Evolutionary conservation across 2,113 vertebrate species (phyloP), one percentile per base, ranked within the genome.

Genomic region (Isichthys henryi): DNA sequence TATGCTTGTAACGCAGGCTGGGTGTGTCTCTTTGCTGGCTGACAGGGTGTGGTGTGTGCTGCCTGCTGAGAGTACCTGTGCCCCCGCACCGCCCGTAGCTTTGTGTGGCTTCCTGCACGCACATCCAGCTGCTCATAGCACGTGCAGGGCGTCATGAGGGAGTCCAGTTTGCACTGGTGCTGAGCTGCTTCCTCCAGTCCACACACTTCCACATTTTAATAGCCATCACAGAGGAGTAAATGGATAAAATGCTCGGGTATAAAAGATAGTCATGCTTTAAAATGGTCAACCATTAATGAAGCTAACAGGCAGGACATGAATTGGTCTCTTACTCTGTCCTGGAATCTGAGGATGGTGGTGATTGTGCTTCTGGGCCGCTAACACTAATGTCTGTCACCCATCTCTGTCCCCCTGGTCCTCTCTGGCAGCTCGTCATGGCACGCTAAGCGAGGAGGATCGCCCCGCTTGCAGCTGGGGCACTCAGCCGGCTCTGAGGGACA

Each of bases 381-480:
- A 74, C 1, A 35, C 70, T 77, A 13, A 39, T 17, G 4, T 17
- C 31, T 39, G 27, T 39, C 70, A 35, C 31, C 70, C 70, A 35
- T 35, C 70, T 39, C 15, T 77, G 70, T 39, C 31, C 31, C n/a
- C 31, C 31, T 17, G 27, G 15, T 77, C 31, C 15, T 39, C 70
- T 19, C 31, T 39, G 74, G 74, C 74, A 80, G 74, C 15, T 80
- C 35, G 13, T 80, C 82, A 84, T 97, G 97, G 97, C 95, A 97
- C 97, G 98, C 96, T 97, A 97, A 98, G 94, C 96, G 93, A 94
- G 94, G 92, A 93, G 93, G 93, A 89, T 89, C 92, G 90, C 95
- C 95, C 95, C 94, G 92, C 95, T 95, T 95, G 95, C 92, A 94
- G 94, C 95, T 66, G 58, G 95, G 95, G 95, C 93, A 95, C 96